phyloP scores from a whole-genome alignment of 2,113 vertebrate species.

The Eptesicus fuscus region DNA sequence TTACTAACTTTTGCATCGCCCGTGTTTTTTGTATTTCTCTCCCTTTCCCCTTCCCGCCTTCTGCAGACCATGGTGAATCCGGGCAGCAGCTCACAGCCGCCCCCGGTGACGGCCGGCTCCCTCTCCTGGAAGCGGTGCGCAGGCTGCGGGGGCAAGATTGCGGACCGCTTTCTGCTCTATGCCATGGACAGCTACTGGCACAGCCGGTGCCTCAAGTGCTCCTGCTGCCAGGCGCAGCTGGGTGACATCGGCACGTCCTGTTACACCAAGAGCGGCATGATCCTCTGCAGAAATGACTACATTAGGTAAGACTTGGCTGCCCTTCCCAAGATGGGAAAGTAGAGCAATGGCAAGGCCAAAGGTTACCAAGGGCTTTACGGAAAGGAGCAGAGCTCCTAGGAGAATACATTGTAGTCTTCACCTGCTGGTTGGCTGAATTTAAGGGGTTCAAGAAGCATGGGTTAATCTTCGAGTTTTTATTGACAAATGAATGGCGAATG shows the following conservation, averaged over 20 bases:
- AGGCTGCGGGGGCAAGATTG: constrained; percentile 97
- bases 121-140: constrained; percentile 98
- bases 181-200: constrained; percentile 99
- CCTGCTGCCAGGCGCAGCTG: constrained; percentile 99
- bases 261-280: constrained; percentile 99
- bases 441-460: not conserved
- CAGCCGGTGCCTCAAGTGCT: constrained; percentile 99
- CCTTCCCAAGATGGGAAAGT: not conserved
- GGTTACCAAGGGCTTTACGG: not conserved
- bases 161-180: constrained; percentile 98
- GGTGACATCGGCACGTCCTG: constrained; percentile 98
- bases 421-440: not conserved
- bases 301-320: constrained; percentile 90
- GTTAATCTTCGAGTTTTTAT: not conserved
- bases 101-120: constrained; percentile 92
- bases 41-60: constrained; percentile 49
- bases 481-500: not conserved
- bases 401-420: not conserved
- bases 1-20: constrained; percentile 63
- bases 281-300: constrained; percentile 99
- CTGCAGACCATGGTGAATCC: constrained; percentile 95
- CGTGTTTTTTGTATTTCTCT: constrained; percentile 51
- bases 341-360: not conserved
- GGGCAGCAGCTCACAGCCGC: constrained; percentile 94
- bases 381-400: not conserved